Evolutionary conservation across 1,140 invertebrate species (phyloP).

Genomic region (Pectinophora gossypiella): DNA sequence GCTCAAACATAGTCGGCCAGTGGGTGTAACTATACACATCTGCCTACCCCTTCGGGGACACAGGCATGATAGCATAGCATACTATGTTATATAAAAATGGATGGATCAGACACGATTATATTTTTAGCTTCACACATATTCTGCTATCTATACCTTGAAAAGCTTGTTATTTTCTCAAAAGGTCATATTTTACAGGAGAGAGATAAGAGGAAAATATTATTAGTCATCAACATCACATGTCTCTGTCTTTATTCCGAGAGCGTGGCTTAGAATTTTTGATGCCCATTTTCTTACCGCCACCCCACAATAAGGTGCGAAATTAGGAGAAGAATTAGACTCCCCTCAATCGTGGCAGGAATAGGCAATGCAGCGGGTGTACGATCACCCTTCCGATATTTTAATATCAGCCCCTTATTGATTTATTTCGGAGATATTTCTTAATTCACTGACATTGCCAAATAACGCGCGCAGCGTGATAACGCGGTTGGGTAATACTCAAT

Average conservation of each 20-base stretch:
- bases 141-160: no score
- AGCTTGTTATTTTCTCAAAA: no score
- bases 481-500: not conserved
- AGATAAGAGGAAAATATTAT: no score
- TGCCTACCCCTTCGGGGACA: no score
- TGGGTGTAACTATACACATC: no score
- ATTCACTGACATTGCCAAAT: not conserved
- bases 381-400: not conserved
- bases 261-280: constrained; percentile 47
- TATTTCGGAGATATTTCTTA: not conserved
- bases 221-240: not conserved
- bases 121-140: no score
- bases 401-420: not conserved
- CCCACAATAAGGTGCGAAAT: constrained; percentile 69
- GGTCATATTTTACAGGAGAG: no score
- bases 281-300: constrained; percentile 54
- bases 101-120: no score
- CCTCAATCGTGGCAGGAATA: constrained; percentile 46
- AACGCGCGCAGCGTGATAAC: not conserved
- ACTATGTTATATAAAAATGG: no score
- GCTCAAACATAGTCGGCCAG: no score
- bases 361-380: constrained; percentile 41
- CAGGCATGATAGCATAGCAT: no score
- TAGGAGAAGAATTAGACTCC: constrained; percentile 66
- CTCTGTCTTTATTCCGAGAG: not conserved